A percentile compares a stretch with the other conserved stretches of the same genome.
Evolutionary conservation across 1,140 invertebrate species (phyloP).

Genomic region (Aphelenchoides besseyi): DNA sequence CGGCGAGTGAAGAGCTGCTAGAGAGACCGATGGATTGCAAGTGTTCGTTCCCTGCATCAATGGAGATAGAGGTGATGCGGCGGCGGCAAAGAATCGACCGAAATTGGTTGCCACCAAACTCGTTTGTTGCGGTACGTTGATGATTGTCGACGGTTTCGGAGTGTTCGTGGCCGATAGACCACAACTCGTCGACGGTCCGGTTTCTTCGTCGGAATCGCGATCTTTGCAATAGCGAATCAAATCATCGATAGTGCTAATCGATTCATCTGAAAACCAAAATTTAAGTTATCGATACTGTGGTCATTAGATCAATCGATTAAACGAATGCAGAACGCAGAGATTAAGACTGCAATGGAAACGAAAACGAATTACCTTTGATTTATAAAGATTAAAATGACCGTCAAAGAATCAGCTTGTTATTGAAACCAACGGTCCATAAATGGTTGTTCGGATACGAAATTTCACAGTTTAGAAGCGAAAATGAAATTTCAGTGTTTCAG

Average conservation of each 20-base stretch:
- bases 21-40: background rate
- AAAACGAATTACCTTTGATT: no score
- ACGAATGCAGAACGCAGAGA: no score
- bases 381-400: no score
- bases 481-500: no score
- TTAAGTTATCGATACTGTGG: no score
- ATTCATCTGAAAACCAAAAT: slow-evolving; percentile 35
- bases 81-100: slow-evolving; percentile 3
- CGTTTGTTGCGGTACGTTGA: background rate
- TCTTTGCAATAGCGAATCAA: slow-evolving; percentile 34
- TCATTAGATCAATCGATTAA: no score
- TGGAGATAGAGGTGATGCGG: slow-evolving; percentile 13
- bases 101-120: slow-evolving; percentile 18
- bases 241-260: slow-evolving; percentile 33
- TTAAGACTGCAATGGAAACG: no score
- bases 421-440: no score
- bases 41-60: slow-evolving; percentile 7
- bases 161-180: background rate
- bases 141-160: background rate
- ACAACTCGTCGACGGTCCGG: slow-evolving; percentile 13
- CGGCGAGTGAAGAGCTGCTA: slow-evolving; percentile 13
- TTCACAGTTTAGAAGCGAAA: no score
- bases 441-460: no score
- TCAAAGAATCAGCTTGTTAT: no score
- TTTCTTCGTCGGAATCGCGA: background rate